phyloP scores from a whole-genome alignment of 1,140 invertebrate species.

The Amphibalanus amphitrite region DNA sequence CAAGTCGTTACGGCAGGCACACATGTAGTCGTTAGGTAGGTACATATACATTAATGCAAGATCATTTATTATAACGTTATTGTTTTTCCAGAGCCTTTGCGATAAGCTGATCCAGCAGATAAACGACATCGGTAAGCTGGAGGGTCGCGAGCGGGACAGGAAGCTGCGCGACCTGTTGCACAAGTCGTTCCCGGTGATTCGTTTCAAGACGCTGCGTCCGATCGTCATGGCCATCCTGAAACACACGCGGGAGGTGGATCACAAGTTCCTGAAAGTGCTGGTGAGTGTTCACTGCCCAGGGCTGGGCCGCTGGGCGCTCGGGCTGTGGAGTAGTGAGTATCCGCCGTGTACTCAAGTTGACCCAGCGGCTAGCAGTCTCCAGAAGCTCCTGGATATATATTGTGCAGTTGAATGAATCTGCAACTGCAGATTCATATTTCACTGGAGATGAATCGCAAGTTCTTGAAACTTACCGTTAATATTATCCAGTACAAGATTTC shows the following conservation, averaged over 20 bases:
- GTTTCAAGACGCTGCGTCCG: slow-evolving; percentile 77
- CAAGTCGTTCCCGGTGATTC: slow-evolving; percentile 85
- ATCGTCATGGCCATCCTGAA: slow-evolving; percentile 88
- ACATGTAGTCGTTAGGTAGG: background rate
- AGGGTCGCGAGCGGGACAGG: slow-evolving; percentile 55
- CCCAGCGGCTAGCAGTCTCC: too few species aligned
- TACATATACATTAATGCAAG: background rate
- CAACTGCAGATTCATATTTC: too few species aligned
- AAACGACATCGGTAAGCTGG: slow-evolving; percentile 63
- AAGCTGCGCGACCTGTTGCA: slow-evolving; percentile 77
- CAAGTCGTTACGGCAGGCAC: background rate
- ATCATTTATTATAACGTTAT: slow-evolving; percentile 11
- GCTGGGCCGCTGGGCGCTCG: too few species aligned
- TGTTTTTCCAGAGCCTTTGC: slow-evolving; percentile 45
- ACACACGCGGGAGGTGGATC: slow-evolving; percentile 83
- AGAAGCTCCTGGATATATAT: too few species aligned
- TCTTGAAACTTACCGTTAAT: too few species aligned
- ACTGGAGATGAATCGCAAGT: too few species aligned
- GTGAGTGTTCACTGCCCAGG: slow-evolving; percentile 23
- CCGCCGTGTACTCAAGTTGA: too few species aligned
- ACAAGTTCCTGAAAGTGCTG: slow-evolving; percentile 71
- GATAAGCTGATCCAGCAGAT: slow-evolving; percentile 77
- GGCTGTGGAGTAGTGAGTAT: too few species aligned
- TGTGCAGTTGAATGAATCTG: too few species aligned
- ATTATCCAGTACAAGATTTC: too few species aligned